Evolutionary conservation across 2,888 invertebrate species (phyloP).

Genomic region (Frankliniella intonsa): DNA sequence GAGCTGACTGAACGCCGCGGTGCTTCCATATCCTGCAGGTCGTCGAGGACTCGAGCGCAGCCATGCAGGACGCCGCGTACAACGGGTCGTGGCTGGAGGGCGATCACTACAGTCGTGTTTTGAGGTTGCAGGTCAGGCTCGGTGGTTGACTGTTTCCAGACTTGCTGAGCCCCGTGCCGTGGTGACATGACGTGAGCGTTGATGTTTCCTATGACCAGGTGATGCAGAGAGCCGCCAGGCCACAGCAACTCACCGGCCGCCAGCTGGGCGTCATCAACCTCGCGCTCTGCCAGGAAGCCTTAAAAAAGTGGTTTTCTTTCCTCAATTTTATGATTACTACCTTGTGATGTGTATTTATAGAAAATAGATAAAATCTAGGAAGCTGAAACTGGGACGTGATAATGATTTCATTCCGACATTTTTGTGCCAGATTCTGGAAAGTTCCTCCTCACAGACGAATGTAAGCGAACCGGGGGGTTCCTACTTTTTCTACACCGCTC

Average conservation of each 20-base stretch:
- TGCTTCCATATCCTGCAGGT: not conserved
- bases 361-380: too few relatives aligned
- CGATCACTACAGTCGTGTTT: not conserved
- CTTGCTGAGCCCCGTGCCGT: not conserved
- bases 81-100: not conserved
- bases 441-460: too few relatives aligned
- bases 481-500: too few relatives aligned
- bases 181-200: not conserved
- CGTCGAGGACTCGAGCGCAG: not conserved
- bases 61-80: not conserved
- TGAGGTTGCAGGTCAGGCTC: not conserved
- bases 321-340: not conserved
- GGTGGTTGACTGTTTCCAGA: not conserved
- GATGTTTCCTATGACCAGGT: not conserved
- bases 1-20: not conserved
- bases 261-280: not conserved
- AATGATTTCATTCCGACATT: too few relatives aligned
- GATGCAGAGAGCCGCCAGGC: not conserved
- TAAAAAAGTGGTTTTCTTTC: not conserved
- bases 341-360: too few relatives aligned
- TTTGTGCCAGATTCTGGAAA: too few relatives aligned
- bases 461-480: too few relatives aligned
- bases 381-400: too few relatives aligned
- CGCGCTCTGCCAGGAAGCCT: not conserved
- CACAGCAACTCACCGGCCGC: not conserved